Percentiles rank a stretch among this genome's conserved stretches.
phyloP scores from a whole-genome alignment of 2,888 invertebrate species.

The Limnephilus rhombicus region DNA sequence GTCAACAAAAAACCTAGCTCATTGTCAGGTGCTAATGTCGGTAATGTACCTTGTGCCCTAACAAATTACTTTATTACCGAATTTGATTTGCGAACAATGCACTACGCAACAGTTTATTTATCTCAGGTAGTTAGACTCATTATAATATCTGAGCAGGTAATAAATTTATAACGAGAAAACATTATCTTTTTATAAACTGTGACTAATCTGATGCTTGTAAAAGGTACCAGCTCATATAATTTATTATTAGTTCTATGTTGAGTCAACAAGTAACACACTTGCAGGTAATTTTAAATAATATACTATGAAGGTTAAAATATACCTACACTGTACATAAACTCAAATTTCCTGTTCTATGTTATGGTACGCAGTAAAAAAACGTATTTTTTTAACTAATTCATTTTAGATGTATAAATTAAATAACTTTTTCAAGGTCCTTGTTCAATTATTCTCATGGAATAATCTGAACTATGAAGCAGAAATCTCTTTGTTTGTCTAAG shows the following conservation, averaged over 20 bases:
- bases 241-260: background rate
- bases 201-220: background rate
- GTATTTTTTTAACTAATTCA: background rate
- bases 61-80: background rate
- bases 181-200: background rate
- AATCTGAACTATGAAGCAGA: background rate
- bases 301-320: background rate
- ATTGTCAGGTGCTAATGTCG: background rate
- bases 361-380: background rate
- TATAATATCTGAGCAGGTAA: background rate
- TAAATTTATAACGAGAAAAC: background rate
- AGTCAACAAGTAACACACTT: background rate
- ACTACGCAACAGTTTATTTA: background rate
- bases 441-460: background rate
- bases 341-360: background rate
- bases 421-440: background rate
- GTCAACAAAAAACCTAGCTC: background rate
- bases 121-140: background rate
- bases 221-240: background rate
- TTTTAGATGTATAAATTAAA: background rate
- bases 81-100: background rate
- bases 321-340: background rate
- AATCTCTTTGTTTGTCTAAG: background rate
- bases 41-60: background rate
- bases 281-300: background rate